Conservation (phyloP, 2,797 vertebrate species). For the Eulemur coronatus region DNA sequence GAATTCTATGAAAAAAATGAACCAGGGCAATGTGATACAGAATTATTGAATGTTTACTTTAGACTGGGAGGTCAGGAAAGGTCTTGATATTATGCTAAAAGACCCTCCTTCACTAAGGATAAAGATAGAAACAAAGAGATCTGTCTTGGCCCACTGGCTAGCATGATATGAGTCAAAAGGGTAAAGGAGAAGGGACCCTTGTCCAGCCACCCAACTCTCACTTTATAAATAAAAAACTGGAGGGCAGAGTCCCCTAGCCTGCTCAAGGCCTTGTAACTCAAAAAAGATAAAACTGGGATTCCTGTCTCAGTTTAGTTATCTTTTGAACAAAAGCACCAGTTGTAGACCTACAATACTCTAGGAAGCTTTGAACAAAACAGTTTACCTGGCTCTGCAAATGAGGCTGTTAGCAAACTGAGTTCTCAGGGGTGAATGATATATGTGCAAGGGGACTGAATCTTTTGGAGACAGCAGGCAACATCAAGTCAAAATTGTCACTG, state of each 20-base stretch:
- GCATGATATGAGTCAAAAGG: not conserved
- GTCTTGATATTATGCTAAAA: not conserved
- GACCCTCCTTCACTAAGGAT: not conserved
- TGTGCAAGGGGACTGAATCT: not conserved
- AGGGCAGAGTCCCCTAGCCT: not conserved
- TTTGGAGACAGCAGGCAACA: not conserved
- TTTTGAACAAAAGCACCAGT: not conserved
- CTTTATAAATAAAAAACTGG: not conserved
- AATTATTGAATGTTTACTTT: constrained; percentile 3
- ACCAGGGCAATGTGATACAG: not conserved
- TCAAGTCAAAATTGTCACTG: not conserved
- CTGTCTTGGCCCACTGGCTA: not conserved
- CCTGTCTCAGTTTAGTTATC: not conserved
- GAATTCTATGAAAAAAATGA: not conserved
- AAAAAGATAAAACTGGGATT: not conserved
- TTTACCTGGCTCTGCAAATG: not conserved
- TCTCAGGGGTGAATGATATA: not conserved
- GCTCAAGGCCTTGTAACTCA: not conserved
- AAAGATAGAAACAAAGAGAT: not conserved
- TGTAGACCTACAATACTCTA: not conserved
- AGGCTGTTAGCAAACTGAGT: not conserved
- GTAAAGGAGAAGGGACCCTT: not conserved
- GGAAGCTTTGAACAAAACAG: not conserved
- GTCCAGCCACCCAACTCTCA: not conserved
- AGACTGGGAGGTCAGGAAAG: not conserved